Conservation (phyloP, 1,140 invertebrate genomes). For the Diabrotica undecimpunctata region DNA sequence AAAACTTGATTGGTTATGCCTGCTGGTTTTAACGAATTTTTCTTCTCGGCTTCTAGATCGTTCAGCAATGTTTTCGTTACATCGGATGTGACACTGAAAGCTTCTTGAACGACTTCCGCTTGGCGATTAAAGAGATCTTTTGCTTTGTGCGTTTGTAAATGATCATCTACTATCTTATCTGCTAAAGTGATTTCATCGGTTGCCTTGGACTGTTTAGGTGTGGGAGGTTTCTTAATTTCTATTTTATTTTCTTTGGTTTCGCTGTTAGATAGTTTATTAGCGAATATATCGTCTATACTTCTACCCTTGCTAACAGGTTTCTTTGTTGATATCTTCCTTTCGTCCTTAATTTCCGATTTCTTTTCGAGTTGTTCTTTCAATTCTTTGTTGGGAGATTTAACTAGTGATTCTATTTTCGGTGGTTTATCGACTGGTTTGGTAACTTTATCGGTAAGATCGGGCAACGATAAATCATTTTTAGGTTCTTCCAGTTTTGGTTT, state of each 20-base stretch:
- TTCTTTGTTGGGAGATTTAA: constrained; percentile 27
- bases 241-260: constrained; percentile 32
- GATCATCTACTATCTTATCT: constrained; percentile 31
- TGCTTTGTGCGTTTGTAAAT: constrained; percentile 25
- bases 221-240: constrained; percentile 13
- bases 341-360: constrained; percentile 18
- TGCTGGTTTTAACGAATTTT: constrained; percentile 23
- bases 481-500: background rate
- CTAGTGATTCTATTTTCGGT: constrained; percentile 16
- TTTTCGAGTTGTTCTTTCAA: constrained; percentile 27
- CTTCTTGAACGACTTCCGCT: constrained; percentile 17
- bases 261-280: constrained; percentile 29
- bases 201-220: constrained; percentile 21
- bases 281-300: constrained; percentile 36
- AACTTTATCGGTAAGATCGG: constrained; percentile 16
- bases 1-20: constrained; percentile 22
- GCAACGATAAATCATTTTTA: background rate
- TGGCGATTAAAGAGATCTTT: constrained; percentile 15
- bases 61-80: constrained; percentile 18
- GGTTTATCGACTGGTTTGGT: constrained; percentile 22
- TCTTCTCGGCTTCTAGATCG: constrained; percentile 26
- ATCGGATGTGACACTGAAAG: constrained; percentile 19
- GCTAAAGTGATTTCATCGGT: constrained; percentile 27
- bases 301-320: constrained; percentile 30
- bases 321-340: constrained; percentile 26